These are phyloP conservation scores for Pseudomyrmex dendroicus DNA, from an alignment of 1,140 invertebrate genomes.

Conservation along the genomic window DNA sequence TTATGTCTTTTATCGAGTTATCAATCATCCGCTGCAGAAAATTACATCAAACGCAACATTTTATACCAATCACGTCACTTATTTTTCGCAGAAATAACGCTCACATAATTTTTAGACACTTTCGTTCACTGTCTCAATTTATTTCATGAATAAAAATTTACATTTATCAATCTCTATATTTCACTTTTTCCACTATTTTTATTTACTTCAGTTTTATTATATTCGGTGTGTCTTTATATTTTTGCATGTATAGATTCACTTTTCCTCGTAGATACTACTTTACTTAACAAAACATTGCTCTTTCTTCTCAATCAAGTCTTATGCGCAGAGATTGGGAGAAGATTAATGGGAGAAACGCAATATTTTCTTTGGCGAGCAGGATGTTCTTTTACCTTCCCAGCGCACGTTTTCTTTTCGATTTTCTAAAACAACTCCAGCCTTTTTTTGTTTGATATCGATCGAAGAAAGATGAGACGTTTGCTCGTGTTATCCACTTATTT, in stretches of 20 bases:
- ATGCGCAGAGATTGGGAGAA: background rate
- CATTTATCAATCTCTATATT: constrained; percentile 1
- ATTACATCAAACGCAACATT: background rate
- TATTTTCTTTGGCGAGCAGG: constrained; percentile 3
- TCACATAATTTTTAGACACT: background rate
- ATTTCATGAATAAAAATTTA: too few relatives aligned
- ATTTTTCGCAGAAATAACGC: background rate
- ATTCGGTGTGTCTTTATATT: background rate
- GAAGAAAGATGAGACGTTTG: background rate
- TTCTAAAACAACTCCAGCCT: background rate
- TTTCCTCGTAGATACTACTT: background rate
- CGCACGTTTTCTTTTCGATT: constrained; percentile 25
- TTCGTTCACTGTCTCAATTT: background rate
- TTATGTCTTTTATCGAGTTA: constrained; percentile 1
- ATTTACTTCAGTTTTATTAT: background rate
- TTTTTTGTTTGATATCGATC: constrained; percentile 48
- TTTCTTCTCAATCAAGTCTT: constrained; percentile 7
- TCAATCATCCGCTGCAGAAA: background rate
- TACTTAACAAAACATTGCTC: background rate
- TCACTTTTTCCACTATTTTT: background rate
- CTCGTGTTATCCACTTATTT: background rate
- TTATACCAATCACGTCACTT: background rate
- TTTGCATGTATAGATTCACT: too few relatives aligned
- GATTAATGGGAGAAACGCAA: constrained; percentile 9
- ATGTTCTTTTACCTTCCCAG: constrained; percentile 10